phyloP scores from a whole-genome alignment of 2,113 vertebrate species.

The Xyliphius kryptos region DNA sequence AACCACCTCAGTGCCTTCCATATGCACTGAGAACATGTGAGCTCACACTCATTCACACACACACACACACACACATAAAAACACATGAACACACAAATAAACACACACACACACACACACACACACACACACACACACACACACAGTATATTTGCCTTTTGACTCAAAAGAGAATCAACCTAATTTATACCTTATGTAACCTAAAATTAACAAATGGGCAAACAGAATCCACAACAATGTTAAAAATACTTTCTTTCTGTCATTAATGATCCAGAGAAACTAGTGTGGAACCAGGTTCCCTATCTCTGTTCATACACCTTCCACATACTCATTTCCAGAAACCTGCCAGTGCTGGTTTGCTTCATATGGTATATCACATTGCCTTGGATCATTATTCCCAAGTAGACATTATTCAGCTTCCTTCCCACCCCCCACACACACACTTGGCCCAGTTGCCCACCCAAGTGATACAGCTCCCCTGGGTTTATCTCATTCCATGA shows the following conservation, averaged over 20 bases:
- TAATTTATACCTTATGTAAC: too few species aligned
- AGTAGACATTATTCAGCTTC: not conserved
- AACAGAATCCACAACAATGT: too few species aligned
- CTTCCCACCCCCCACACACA: not conserved
- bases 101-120: too few species aligned
- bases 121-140: too few species aligned
- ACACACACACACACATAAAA: too few species aligned
- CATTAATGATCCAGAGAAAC: not conserved
- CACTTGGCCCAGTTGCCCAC: not conserved
- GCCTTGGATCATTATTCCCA: conserved; percentile 18
- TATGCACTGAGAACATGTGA: not conserved
- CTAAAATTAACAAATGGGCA: too few species aligned
- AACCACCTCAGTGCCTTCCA: too few species aligned
- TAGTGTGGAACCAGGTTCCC: not conserved
- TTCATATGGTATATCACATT: conserved; percentile 6
- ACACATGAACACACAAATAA: too few species aligned
- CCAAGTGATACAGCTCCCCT: conserved; percentile 14
- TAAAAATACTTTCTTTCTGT: not conserved
- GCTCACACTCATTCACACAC: not conserved
- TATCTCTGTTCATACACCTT: not conserved
- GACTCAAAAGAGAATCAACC: too few species aligned
- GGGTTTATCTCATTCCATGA: conserved; percentile 19
- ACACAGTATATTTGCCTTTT: too few species aligned
- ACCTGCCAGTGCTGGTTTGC: conserved; percentile 12
- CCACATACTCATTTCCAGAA: conserved; percentile 4